phyloP scores from a whole-genome alignment of 2,797 vertebrate genomes.

The Melanotaenia nigrans region DNA sequence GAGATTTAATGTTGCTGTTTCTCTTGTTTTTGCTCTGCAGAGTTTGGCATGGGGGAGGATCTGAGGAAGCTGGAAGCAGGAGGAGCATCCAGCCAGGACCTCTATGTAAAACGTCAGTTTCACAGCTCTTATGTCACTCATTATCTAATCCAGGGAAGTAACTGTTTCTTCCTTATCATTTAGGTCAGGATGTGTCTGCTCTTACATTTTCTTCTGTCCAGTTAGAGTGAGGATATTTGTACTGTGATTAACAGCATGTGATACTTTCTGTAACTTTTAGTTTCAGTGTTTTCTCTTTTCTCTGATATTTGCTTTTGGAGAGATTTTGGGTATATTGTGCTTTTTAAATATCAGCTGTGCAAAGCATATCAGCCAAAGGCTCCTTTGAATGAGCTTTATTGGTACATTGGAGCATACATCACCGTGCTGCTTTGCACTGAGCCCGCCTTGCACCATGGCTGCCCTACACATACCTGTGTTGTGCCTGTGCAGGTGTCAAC shows the following conservation, averaged over 20 bases:
- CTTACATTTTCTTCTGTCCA: background rate
- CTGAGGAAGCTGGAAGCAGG: slow-evolving; percentile 90
- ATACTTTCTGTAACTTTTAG: no score
- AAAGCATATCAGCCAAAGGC: slow-evolving; percentile 6
- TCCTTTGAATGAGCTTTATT: slow-evolving; percentile 22
- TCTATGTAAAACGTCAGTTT: slow-evolving; percentile 96
- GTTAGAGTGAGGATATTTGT: background rate
- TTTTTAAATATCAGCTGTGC: slow-evolving; percentile 1
- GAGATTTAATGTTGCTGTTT: background rate
- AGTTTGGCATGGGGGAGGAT: slow-evolving; percentile 94
- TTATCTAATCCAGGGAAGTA: background rate
- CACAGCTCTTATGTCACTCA: background rate
- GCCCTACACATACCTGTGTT: slow-evolving; percentile 72
- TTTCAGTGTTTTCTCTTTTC: slow-evolving; percentile 1
- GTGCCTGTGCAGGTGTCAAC: slow-evolving; percentile 92
- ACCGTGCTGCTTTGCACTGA: slow-evolving; percentile 25
- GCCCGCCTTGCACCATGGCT: slow-evolving; percentile 20
- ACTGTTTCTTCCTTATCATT: slow-evolving; percentile 1
- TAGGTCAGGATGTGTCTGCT: background rate
- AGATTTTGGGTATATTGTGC: slow-evolving; percentile 3
- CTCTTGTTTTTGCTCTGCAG: slow-evolving; percentile 71
- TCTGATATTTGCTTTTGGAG: slow-evolving; percentile 6
- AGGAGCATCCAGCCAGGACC: slow-evolving; percentile 90
- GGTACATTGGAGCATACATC: slow-evolving; percentile 4
- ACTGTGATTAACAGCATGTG: background rate